Base-by-base conservation (phyloP, 2,888 invertebrate species). In the Aproaerema taeniolella region DNA sequence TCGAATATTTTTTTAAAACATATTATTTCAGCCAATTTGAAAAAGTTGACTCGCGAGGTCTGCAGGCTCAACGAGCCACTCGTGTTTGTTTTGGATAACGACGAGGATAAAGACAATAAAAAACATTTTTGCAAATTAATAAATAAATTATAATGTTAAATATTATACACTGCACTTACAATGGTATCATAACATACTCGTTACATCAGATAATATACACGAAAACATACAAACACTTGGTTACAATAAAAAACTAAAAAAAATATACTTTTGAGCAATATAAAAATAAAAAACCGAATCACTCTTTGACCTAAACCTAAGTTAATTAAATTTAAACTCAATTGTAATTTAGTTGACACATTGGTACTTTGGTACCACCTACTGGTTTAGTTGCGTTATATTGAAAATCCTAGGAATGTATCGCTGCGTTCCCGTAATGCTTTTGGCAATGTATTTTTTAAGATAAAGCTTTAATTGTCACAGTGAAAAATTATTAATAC, bases 141-240 rank as follows among this genome's bases (percentile, higher is more conserved):
- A 86, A 86, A 86, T 86, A 86, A 86, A 86, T 86, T 82, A 82
- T 85, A 79, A 65, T 80, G 79, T 82, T 83, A 75, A 79, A 83
- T 83, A 82, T 80, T 68, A 81, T 78, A 80, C 79, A 83, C 81
- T 79, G 80, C 82, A 75, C 80, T 77, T 81, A 82, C 72, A 80
- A 67, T 70, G 63, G 66, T 69, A 77, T 69, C 67, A 64, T 71
- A 70, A 68, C 60, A 73, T 76, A 77, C 69, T 74, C 77, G 73
- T 73, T 82, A 79, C 72, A 76, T 68, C 71, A 63, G 73, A 75
- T 63, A 77, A 65, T 76, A 79, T 76, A 83, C 78, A 81, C 69
- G 64, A 74, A 80, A 76, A 77, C 73, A 49, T 73, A 68, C 76
- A 79, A 79, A 82, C 78, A 72, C 75, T 65, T 60, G 66, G 72